A percentile compares a stretch with the other conserved stretches of the same genome.
phyloP scores from a whole-genome alignment of 2,797 vertebrate species.

The Coranthus polyacanthus region DNA sequence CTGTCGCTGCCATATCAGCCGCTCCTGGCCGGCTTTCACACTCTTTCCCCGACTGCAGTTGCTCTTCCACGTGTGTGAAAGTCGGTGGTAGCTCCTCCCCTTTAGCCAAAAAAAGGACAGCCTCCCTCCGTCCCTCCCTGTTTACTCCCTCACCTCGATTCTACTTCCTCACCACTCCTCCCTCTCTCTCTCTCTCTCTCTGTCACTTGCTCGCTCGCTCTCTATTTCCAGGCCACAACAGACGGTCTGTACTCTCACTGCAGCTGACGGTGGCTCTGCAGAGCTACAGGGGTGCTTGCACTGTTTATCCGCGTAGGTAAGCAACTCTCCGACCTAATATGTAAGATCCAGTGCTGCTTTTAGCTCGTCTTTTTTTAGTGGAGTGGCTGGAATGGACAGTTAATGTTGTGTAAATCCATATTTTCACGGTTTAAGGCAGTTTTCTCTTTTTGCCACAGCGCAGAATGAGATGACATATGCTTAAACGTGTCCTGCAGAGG shows the following conservation, averaged over 20 bases:
- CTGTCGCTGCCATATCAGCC: constrained; percentile 41
- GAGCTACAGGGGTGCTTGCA: constrained; percentile 36
- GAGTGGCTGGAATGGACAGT: neutral
- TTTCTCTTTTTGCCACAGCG: neutral
- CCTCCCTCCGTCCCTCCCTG: constrained; percentile 21
- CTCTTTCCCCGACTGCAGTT: constrained; percentile 52
- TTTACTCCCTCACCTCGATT: constrained; percentile 36
- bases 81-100: constrained; percentile 60
- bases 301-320: constrained; percentile 31
- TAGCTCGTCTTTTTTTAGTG: neutral
- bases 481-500: neutral
- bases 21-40: constrained; percentile 6
- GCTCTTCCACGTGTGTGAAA: constrained; percentile 80
- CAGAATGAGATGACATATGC: neutral
- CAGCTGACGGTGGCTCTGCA: constrained; percentile 53
- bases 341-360: neutral
- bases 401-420: neutral
- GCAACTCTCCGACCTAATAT: constrained; percentile 6
- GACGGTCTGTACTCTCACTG: constrained; percentile 19
- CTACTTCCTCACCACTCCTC: constrained; percentile 55
- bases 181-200: constrained; percentile 6
- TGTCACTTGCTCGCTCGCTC: constrained; percentile 21
- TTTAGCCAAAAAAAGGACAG: constrained; percentile 29
- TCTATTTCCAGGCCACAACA: constrained; percentile 37
- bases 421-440: neutral